Base-by-base conservation (phyloP, 2,797 vertebrate genomes). In the Clarias platycephalus region DNA sequence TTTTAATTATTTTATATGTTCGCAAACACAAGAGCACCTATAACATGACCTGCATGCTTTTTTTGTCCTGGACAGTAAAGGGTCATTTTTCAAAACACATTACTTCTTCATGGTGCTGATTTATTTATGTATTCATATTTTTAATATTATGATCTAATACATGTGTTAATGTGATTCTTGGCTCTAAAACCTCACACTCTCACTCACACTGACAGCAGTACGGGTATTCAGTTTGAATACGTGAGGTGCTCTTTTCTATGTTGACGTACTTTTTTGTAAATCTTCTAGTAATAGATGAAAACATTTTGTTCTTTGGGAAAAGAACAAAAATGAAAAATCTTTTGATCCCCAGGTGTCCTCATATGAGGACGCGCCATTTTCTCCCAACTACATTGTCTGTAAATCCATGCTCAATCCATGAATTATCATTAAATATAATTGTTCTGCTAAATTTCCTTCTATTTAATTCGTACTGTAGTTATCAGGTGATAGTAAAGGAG, bases 211-310 rank as follows among this genome's bases (percentile, higher is more conserved):
- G 5, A 49, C 62, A 91, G 91, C 88, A 85, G 83, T 91, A 94
- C 94, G 93, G 91, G 93, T 94, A 94, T 94, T 92, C 93, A 92
- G 91, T 91, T 89, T 88, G 91, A 93, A 92, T 94, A 91, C 93
- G 93, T 93, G 92, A 91, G 80, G 60, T 80, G 90, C 90, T 90
- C 90, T 91, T 92, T 92, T 93, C 93, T 91, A 91, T 90, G 93
- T 93, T 94, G 92, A 92, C 90, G 92, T 93, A 94, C 93, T 92
- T 91, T 60, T 24, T 20, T 1, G 5, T 15, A 34, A 60, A 10
- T 16, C 12, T 16, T 78, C 22, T 62, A 34, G 34, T 9, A 16
- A 44, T 3, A 63, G 76, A 1, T 79, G 15, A 44, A 44, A 24
- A 44, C 93, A 93, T 94, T 93, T 92, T 90, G 81, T 90, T 92